These are phyloP conservation scores for Coregonus sp. DNA, from an alignment of 2,797 vertebrate species.

Conservation along the genomic window DNA sequence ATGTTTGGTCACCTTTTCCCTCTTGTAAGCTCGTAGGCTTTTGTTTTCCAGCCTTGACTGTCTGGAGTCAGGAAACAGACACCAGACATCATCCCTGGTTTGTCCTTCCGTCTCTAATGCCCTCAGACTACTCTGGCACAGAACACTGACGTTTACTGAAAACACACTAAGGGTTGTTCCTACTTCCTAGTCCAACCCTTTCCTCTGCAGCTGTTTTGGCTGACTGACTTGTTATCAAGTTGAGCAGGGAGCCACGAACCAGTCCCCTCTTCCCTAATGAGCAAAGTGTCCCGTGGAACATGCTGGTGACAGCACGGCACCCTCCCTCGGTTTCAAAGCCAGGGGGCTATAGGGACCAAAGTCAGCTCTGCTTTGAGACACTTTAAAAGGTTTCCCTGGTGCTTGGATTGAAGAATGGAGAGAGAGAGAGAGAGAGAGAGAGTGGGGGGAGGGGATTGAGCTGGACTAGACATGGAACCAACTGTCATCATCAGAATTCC, in stretches of 20 bases:
- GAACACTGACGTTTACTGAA: constrained; percentile 37
- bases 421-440: constrained; percentile 31
- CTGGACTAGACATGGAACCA: constrained; percentile 62
- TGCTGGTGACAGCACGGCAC: constrained; percentile 63
- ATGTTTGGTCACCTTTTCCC: not conserved
- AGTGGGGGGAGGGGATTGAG: constrained; percentile 30
- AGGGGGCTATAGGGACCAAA: constrained; percentile 68
- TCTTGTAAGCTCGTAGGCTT: constrained; percentile 3
- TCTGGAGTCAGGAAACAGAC: constrained; percentile 52
- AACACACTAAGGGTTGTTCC: not conserved
- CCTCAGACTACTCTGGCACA: constrained; percentile 9
- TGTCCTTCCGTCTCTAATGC: constrained; percentile 8
- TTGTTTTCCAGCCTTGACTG: constrained; percentile 43
- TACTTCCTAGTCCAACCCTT: constrained; percentile 35
- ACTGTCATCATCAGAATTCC: constrained; percentile 63
- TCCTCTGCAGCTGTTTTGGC: constrained; percentile 35
- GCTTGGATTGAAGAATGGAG: constrained; percentile 71
- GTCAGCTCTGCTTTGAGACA: constrained; percentile 74
- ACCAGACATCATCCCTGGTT: constrained; percentile 10
- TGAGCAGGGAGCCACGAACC: constrained; percentile 53
- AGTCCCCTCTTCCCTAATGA: constrained; percentile 69
- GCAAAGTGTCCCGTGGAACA: constrained; percentile 73
- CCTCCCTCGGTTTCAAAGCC: constrained; percentile 33
- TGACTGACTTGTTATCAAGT: constrained; percentile 64
- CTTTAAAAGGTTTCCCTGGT: constrained; percentile 74